These are phyloP conservation scores for Psylliodes chrysocephalus DNA, from an alignment of 2,888 invertebrate species.

Conservation along the genomic window DNA sequence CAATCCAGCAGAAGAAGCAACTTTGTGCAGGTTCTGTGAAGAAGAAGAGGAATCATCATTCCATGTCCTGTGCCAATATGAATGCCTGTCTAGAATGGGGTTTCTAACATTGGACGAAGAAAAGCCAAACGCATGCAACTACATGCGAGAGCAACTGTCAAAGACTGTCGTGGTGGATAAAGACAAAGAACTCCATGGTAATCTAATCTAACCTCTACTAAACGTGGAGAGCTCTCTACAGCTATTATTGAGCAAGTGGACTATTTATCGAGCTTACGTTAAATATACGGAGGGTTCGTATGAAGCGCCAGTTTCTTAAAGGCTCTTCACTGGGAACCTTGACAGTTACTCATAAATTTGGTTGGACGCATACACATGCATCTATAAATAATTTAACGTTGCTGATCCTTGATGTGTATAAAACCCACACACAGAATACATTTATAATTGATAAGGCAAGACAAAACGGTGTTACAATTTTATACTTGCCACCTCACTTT, in stretches of 20 bases:
- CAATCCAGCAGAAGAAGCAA: too few relatives aligned
- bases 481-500: constrained; percentile 55
- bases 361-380: constrained; percentile 34
- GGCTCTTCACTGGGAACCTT: constrained; percentile 18
- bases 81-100: too few relatives aligned
- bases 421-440: constrained; percentile 46
- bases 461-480: constrained; percentile 50
- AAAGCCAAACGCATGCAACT: too few relatives aligned
- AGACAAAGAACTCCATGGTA: too few relatives aligned
- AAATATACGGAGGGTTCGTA: constrained; percentile 22
- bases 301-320: constrained; percentile 20
- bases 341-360: constrained; percentile 13
- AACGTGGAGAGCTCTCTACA: constrained; percentile 18
- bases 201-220: constrained; percentile 19
- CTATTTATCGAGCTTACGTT: constrained; percentile 24
- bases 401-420: constrained; percentile 35
- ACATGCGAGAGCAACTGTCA: too few relatives aligned
- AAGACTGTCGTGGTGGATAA: too few relatives aligned
- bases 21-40: too few relatives aligned
- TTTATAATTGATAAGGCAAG: constrained; percentile 51
- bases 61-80: too few relatives aligned
- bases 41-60: too few relatives aligned
- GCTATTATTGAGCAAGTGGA: constrained; percentile 28
- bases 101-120: too few relatives aligned
- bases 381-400: constrained; percentile 24